phyloP scores from a whole-genome alignment of 2,797 vertebrate genomes.

The Anguilla marmorata region DNA sequence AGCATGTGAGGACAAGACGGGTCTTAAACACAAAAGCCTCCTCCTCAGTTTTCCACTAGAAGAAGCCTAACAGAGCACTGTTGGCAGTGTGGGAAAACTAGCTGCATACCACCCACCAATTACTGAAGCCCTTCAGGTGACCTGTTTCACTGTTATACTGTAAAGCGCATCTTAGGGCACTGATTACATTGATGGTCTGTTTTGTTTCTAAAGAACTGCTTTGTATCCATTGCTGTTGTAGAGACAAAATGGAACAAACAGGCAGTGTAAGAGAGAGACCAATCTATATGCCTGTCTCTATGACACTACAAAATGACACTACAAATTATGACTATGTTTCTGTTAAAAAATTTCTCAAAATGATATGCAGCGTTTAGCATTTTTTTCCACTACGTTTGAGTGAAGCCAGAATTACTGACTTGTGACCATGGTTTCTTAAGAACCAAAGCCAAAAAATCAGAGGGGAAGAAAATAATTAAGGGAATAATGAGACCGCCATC shows the following conservation, averaged over 20 bases:
- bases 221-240: neutral
- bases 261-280: neutral
- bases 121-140: slow-evolving; percentile 36
- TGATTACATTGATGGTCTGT: slow-evolving; percentile 8
- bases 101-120: slow-evolving; percentile 54
- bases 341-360: neutral
- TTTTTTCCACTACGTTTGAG: neutral
- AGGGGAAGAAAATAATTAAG: neutral
- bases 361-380: neutral
- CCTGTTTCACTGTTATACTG: slow-evolving; percentile 50
- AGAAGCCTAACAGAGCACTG: slow-evolving; percentile 71
- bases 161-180: slow-evolving; percentile 37
- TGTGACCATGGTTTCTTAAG: neutral
- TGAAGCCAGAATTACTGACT: slow-evolving; percentile 13
- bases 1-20: slow-evolving; percentile 78
- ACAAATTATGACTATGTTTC: neutral
- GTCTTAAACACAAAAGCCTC: slow-evolving; percentile 51
- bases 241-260: neutral
- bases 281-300: neutral
- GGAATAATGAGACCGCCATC: slow-evolving; percentile 19
- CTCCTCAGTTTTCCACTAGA: slow-evolving; percentile 50
- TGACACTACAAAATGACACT: neutral
- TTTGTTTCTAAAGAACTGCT: slow-evolving; percentile 25
- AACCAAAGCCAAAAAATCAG: neutral
- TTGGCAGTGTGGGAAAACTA: slow-evolving; percentile 82